Evolutionary conservation across 2,113 vertebrate genomes (phyloP), one percentile per base, ranked within the genome.

Genomic region (Plecotus auritus): DNA sequence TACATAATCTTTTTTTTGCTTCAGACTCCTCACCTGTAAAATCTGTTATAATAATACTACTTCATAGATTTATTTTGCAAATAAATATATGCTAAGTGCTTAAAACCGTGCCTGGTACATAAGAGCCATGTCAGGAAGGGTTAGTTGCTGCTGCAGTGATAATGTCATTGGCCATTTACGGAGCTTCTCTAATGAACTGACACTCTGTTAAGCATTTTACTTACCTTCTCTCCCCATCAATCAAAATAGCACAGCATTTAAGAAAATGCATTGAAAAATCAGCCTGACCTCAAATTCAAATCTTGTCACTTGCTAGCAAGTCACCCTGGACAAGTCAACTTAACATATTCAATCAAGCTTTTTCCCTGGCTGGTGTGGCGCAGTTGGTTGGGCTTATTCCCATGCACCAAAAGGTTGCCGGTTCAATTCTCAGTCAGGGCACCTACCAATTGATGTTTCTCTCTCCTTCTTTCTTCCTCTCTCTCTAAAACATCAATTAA

Each of bases 11-110:
- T 66, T 5, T 70, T 49, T 85, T 61, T 89, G 51, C 54, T 66
- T 95, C 14, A 17, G 35, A 67, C 85, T 96, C 72, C 18, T 82
- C 47, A 22, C 40, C 47, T 94, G 22, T 88, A 82, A 94, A 88
- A 85, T 95, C 51, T 45, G 8, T 72, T 81, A 61, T 32, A 86
- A 42, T 35, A 32, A 23, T 45, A 61, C 8, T 66, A 45, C 40
- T 2, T 76, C 32, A 74, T 16, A 28, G 16, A 20, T 16, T 45
- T 87, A 35, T 67, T 96, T 73, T 89, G 37, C 10, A 91, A 94
- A 73, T 72, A 78, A 90, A 67, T 85, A 67, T 23, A 26, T 51
- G 17, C 86, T 51, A 74, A 74, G 35, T 74, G 23, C 54, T 64
- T 93, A 70, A 85, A 91, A 74, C 7, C 28, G 2, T 88, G 26